Conservation (phyloP, 23 tunicate genomes). For the Halocynthia aurantium region DNA sequence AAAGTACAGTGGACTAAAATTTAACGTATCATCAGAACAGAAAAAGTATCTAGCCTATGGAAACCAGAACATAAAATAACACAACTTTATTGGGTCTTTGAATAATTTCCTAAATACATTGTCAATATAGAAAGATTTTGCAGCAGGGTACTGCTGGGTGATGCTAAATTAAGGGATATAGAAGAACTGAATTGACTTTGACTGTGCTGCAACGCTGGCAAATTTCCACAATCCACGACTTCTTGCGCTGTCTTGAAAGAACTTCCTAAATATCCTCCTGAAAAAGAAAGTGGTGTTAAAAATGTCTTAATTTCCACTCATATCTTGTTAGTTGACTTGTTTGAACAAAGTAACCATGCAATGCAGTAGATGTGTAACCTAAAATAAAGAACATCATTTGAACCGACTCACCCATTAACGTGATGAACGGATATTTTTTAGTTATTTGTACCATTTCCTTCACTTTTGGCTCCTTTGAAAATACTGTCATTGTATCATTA, state of each 20-base stretch:
- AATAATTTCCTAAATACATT: constrained; percentile 3
- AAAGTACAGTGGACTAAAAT: too few species aligned
- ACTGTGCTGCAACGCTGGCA: constrained; percentile 1
- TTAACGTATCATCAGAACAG: neutral
- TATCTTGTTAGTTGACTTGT: too few species aligned
- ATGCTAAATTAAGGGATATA: neutral
- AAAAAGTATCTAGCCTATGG: neutral
- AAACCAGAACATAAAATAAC: neutral
- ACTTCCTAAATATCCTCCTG: neutral
- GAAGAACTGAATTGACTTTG: neutral
- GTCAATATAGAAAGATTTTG: constrained; percentile 6
- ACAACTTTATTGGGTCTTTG: neutral
- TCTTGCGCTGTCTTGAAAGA: constrained; percentile 1
- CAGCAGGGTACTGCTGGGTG: neutral
- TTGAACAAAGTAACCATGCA: too few species aligned
- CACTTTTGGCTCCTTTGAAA: constrained; percentile 47
- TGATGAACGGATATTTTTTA: constrained; percentile 40
- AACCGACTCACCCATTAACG: constrained; percentile 35
- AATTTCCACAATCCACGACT: constrained; percentile 4
- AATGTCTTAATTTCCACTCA: too few species aligned
- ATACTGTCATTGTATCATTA: constrained; percentile 28
- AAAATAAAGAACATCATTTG: too few species aligned
- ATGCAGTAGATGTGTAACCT: too few species aligned
- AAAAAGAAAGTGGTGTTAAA: too few species aligned
- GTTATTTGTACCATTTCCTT: constrained; percentile 36